Evolutionary conservation across 2,113 vertebrate species (phyloP).

Genomic region (Tragelaphus scriptus): DNA sequence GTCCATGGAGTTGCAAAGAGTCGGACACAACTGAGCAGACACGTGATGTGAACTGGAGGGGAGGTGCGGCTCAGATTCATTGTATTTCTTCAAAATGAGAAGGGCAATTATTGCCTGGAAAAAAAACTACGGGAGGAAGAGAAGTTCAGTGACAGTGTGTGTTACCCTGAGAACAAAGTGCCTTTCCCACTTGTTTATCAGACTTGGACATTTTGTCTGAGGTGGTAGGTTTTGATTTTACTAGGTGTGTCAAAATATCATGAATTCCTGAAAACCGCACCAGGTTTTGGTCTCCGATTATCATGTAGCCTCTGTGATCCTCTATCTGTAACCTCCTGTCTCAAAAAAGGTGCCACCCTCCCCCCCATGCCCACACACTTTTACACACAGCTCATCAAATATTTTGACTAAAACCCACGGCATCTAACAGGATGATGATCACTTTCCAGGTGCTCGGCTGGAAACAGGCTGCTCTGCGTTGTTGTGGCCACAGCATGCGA

Average conservation of each 20-base stretch:
- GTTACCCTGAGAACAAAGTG: neutral
- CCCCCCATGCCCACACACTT: neutral
- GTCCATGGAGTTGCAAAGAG: no score
- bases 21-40: no score
- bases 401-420: neutral
- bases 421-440: neutral
- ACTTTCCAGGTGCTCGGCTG: accelerated
- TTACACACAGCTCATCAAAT: neutral
- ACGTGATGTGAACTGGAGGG: neutral
- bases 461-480: neutral
- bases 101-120: neutral
- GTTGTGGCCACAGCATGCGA: accelerated
- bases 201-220: accelerated
- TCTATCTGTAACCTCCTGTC: accelerated
- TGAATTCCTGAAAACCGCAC: neutral
- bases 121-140: accelerated
- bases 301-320: neutral
- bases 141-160: neutral
- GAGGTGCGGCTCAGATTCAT: neutral
- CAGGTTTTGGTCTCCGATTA: no score
- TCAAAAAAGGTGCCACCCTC: neutral
- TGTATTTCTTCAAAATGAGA: neutral
- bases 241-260: neutral
- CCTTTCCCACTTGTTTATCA: neutral
- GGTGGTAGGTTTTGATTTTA: neutral